Evolutionary conservation across 2,113 vertebrate species (phyloP), one percentile per base, ranked within the genome.

Genomic region (Nestor notabilis): DNA sequence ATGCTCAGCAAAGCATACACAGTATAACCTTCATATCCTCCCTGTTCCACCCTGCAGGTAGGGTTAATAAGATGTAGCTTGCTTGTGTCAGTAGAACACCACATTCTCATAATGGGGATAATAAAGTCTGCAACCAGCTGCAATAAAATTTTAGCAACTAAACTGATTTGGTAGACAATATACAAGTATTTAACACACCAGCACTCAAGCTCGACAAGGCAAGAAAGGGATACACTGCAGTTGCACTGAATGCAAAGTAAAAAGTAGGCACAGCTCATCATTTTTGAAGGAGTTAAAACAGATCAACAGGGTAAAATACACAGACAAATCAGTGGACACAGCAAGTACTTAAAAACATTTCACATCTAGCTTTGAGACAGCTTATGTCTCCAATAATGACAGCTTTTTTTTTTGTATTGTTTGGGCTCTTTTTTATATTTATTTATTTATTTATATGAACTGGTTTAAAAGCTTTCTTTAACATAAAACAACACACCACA

Each of bases 41-140:
- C 21, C 19, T 37, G 43, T 35, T 39, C 58, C 13, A 56, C 8
- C 13, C 14, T 39, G 23, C 20, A 64, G 35, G 9, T 4, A 85
- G 27, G 27, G 20, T 33, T 87, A 74, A 1, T 13, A 81, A 41
- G 16, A 74, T 23, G 49, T 13, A 64, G 11, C 41, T 28, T 33
- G 44, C 33, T 83, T 58, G 5, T 25, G 0, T 6, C 44, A 53
- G 27, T 2, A 41, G 28, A 60, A 44, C 0, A 1, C 21, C 49
- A 41, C 11, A 20, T 61, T 66, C 23, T 68, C 5, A 0, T 60
- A 43, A 65, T 17, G 17, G 10, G 19, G n/a, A 76, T 27, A 61
- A 75, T n/a, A 33, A 63, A 25, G 23, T 46, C n/a, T 58, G 74
- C 58, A 89, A 89, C 9, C 4, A 27, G 12, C 21, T 25, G 17